Base-by-base conservation (phyloP, 2,888 invertebrate genomes). In the Phasia obesa region DNA sequence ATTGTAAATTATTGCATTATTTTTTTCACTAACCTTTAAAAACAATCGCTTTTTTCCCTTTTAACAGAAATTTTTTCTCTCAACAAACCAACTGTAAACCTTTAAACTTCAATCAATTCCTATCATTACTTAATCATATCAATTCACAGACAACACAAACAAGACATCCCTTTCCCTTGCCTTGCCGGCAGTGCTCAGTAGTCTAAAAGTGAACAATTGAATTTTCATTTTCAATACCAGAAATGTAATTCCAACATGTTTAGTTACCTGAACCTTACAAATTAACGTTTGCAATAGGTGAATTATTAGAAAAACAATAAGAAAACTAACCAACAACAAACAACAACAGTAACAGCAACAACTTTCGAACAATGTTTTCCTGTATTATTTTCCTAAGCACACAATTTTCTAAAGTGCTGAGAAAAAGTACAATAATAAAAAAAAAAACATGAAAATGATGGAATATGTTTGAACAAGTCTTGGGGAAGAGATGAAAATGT, bases 241-340 rank as follows among this genome's bases (percentile, higher is more conserved):
- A 74, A 82, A 82, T 70, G 71, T 55, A 83, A 79, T 76, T 79
- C 47, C 65, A 67, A 35, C 59, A 59, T 71, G 64, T 53, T 69
- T 53, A 23, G 57, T 76, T 76, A 76, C 65, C 79, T 71, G 79
- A 79, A 83, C 71, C 49, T 76, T 71, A 67, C 71, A 83, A 83
- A 83, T 83, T 83, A 83, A 79, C 83, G 83, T 75, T 79, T 83
- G 75, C 75, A 83, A 71, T 62, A 35, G 67, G 47, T 75, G 47
- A 75, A 65, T 79, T 83, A 75, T 79, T 79, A 83, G 75, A 74
- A 78, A 71, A 81, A 59, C 51, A 64, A 67, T 31, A 81, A 55
- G 64, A 65, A 59, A 77, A 49, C 17, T 19, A 6, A 62, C 17
- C 44, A 60, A 19, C 23, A 35, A n/a, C n/a, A n/a, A 35, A 35